Conservation (phyloP, 2,113 vertebrate species). For the Colistium nudipinnis region DNA sequence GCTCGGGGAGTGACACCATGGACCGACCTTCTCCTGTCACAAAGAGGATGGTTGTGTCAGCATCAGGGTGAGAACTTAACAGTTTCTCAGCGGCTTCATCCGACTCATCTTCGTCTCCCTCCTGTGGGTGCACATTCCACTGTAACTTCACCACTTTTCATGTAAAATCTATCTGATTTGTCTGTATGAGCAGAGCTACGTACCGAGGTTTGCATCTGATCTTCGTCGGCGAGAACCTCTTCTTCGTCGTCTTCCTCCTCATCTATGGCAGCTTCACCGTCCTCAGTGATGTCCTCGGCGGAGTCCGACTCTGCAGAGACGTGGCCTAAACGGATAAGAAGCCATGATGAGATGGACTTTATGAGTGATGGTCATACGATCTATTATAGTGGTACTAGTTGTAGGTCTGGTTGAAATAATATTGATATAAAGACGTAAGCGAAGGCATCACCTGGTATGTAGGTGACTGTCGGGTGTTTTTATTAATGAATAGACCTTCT, state of each 20-base stretch:
- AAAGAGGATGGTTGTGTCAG: slow-evolving; percentile 83
- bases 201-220: slow-evolving; percentile 73
- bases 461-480: no score
- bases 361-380: background rate
- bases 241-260: slow-evolving; percentile 81
- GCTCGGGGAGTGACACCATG: no score
- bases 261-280: slow-evolving; percentile 70
- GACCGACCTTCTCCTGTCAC: slow-evolving; percentile 79
- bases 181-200: slow-evolving; percentile 4
- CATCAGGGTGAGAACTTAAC: slow-evolving; percentile 76
- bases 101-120: slow-evolving; percentile 67
- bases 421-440: background rate
- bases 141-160: background rate
- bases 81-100: slow-evolving; percentile 57
- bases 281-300: slow-evolving; percentile 62
- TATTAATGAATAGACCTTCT: no score
- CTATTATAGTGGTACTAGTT: background rate
- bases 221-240: slow-evolving; percentile 75
- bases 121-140: slow-evolving; percentile 46
- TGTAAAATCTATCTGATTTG: background rate
- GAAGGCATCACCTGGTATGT: no score
- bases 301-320: slow-evolving; percentile 74
- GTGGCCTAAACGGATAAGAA: slow-evolving; percentile 45
- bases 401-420: background rate
- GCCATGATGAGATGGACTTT: background rate